Evolutionary conservation across 2,113 vertebrate species (phyloP).

Genomic region (Saguinus imperator): DNA sequence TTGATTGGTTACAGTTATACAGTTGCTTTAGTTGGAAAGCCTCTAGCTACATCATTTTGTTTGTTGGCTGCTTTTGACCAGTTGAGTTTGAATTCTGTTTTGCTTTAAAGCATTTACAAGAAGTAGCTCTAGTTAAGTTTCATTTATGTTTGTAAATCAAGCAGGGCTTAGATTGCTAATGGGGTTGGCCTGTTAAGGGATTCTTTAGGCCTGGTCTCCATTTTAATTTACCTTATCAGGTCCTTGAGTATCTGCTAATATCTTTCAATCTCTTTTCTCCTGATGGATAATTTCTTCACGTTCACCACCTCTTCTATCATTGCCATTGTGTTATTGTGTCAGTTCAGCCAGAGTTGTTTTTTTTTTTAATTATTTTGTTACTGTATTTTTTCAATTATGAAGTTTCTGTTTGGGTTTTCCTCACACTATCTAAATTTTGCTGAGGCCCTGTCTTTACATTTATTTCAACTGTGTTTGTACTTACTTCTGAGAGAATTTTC

Average conservation of each 20-base stretch:
- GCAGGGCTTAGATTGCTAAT: background rate
- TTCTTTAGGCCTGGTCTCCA: background rate
- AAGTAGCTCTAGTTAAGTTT: background rate
- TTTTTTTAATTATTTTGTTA: background rate
- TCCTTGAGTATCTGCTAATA: background rate
- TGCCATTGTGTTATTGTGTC: background rate
- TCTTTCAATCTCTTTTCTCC: background rate
- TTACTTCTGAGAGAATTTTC: background rate
- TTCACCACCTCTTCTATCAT: background rate
- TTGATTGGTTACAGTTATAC: background rate
- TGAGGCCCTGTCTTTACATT: background rate
- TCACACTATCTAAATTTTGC: background rate
- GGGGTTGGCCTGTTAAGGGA: background rate
- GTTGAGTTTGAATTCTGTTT: background rate
- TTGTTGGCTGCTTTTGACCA: background rate
- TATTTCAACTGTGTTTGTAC: background rate
- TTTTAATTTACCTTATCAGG: background rate
- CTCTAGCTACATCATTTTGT: background rate
- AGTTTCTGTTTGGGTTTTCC: background rate
- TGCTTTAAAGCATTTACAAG: background rate
- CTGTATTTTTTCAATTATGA: background rate
- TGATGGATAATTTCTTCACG: background rate
- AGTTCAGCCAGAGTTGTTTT: background rate
- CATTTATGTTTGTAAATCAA: background rate
- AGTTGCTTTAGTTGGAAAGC: background rate